A percentile compares a stretch with the other conserved stretches of the same genome.
Evolutionary conservation across 2,888 invertebrate genomes (phyloP).

Genomic region (Xylota segnis): DNA sequence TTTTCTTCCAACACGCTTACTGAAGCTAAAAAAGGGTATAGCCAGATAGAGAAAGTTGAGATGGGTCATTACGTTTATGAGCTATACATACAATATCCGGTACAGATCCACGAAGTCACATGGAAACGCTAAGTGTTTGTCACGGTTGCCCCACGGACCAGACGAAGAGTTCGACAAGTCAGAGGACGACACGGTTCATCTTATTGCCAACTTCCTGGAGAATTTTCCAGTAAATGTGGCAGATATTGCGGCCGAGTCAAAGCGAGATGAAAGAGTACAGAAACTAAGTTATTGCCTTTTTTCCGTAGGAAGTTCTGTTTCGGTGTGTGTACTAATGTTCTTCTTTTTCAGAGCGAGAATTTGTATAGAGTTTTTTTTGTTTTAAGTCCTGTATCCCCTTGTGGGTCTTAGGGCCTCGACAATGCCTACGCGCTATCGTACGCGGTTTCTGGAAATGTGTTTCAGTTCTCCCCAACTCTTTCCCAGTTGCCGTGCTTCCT

Average conservation of each 20-base stretch:
- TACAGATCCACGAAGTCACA: conserved; percentile 37
- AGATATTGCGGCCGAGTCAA: conserved; percentile 14
- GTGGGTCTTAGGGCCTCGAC: no score
- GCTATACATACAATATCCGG: conserved; percentile 45
- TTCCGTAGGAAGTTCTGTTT: conserved; percentile 41
- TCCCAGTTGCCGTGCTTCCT: no score
- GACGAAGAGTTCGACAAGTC: no score
- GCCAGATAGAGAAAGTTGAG: conserved; percentile 50
- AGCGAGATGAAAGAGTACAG: background rate
- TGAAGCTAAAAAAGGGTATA: conserved; percentile 12
- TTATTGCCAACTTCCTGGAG: background rate
- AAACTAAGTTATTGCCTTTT: background rate
- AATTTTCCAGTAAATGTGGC: conserved; percentile 31
- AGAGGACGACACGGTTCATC: no score
- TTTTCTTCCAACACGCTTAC: conserved; percentile 67
- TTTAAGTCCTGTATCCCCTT: no score
- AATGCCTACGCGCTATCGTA: no score
- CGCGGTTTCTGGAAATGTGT: no score
- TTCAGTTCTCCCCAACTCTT: no score
- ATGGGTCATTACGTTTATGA: conserved; percentile 56
- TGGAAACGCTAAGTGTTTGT: conserved; percentile 50
- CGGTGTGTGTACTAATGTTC: no score
- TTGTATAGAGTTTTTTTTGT: no score
- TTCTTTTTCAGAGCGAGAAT: no score
- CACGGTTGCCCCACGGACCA: conserved; percentile 35